Evolutionary conservation across 2,797 vertebrate genomes (phyloP).

Genomic region (Glyptemys insculpta): DNA sequence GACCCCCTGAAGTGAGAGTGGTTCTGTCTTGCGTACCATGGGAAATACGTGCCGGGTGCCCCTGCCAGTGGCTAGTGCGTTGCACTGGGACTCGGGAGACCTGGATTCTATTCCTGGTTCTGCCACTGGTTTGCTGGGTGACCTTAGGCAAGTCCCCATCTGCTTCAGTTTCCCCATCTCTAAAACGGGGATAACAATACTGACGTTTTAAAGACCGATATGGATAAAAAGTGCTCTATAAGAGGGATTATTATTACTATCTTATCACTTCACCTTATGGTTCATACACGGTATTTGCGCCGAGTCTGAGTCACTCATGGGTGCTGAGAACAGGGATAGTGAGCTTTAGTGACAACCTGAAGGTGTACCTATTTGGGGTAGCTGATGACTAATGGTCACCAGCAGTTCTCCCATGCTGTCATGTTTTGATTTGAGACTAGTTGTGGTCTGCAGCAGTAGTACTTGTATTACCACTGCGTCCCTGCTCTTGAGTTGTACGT

Average conservation of each 20-base stretch:
- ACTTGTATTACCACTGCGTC: not conserved
- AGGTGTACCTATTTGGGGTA: not conserved
- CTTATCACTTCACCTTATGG: not conserved
- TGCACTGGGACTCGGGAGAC: not conserved
- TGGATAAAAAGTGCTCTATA: not conserved
- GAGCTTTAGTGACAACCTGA: not conserved
- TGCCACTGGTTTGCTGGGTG: not conserved
- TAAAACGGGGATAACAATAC: not conserved
- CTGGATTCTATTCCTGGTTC: not conserved
- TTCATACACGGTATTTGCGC: not conserved
- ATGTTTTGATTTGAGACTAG: not conserved
- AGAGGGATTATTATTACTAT: not conserved
- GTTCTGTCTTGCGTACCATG: accelerated
- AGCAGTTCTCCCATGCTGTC: not conserved
- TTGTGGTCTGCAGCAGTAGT: not conserved
- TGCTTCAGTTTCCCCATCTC: not conserved
- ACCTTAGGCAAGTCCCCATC: not conserved
- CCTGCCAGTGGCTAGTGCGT: not conserved
- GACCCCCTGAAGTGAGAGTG: accelerated
- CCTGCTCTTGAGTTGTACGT: accelerated
- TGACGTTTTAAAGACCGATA: not conserved
- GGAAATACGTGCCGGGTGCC: not conserved
- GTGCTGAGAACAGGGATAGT: not conserved
- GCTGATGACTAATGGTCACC: not conserved
- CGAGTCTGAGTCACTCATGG: not conserved